Evolutionary conservation across 2,113 vertebrate species (phyloP).

Genomic region (Odocoileus virginianus): DNA sequence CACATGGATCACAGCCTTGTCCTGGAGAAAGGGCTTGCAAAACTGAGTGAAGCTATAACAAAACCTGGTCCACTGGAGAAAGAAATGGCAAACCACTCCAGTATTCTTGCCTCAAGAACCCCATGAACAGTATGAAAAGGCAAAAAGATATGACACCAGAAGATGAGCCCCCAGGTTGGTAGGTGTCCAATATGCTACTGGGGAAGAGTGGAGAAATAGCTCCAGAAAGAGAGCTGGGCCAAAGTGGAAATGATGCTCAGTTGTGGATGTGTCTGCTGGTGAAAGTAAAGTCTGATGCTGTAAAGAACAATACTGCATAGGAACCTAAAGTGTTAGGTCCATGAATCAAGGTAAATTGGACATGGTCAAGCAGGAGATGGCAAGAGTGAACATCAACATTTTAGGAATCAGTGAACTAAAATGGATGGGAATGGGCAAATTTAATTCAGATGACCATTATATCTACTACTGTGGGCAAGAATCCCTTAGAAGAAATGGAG

Average conservation of each 20-base stretch:
- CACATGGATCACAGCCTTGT: neutral
- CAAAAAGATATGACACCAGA: neutral
- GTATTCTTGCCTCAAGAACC: neutral
- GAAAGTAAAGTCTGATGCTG: neutral
- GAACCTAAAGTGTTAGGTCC: neutral
- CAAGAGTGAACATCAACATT: neutral
- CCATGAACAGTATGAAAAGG: neutral
- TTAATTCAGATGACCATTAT: neutral
- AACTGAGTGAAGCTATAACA: neutral
- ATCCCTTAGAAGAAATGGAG: neutral
- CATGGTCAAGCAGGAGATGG: neutral
- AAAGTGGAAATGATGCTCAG: neutral
- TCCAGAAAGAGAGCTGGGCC: neutral
- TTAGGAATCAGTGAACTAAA: neutral
- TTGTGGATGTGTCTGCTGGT: neutral
- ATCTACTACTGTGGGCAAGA: neutral
- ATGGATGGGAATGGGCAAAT: neutral
- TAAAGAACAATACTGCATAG: neutral
- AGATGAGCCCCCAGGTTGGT: neutral
- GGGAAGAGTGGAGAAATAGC: neutral
- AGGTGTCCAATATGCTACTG: neutral
- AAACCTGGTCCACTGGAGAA: neutral
- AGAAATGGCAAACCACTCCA: neutral
- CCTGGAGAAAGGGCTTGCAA: neutral
- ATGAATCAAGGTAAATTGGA: neutral